Evolutionary conservation across 2,888 invertebrate species (phyloP).

Genomic region (Melinaea marsaeus): DNA sequence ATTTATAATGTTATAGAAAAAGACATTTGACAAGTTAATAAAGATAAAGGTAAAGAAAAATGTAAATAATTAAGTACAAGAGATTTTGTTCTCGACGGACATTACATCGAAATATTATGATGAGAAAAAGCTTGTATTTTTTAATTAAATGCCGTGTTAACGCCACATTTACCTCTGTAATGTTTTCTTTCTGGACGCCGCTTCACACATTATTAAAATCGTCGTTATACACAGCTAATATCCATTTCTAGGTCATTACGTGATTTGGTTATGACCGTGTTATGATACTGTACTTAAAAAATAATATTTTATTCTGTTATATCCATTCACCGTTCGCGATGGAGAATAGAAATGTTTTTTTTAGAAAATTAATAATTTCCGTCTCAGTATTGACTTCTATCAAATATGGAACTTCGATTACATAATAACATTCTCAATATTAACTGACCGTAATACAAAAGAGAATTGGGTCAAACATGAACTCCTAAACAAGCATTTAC

Average conservation of each 20-base stretch:
- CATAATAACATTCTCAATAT: slow-evolving; percentile 13
- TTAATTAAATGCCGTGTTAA: slow-evolving; percentile 10
- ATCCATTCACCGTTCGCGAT: neutral
- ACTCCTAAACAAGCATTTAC: slow-evolving; percentile 37
- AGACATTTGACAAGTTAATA: neutral
- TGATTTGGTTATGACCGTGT: slow-evolving; percentile 10
- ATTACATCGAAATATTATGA: neutral
- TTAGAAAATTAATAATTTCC: too few species aligned
- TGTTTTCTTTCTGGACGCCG: slow-evolving; percentile 20
- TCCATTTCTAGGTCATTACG: slow-evolving; percentile 22
- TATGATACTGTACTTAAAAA: neutral
- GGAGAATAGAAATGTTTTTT: too few species aligned
- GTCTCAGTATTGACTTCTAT: too few species aligned
- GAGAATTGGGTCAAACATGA: slow-evolving; percentile 28
- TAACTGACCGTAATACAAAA: slow-evolving; percentile 11
- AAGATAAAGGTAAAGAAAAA: neutral
- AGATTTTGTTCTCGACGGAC: neutral
- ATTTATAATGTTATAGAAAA: neutral
- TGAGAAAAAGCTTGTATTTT: neutral
- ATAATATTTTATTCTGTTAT: neutral
- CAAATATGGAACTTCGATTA: neutral
- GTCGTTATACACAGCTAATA: slow-evolving; percentile 24
- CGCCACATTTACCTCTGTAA: slow-evolving; percentile 22
- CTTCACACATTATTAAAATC: slow-evolving; percentile 27
- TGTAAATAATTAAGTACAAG: neutral